A percentile compares a stretch with the other conserved stretches of the same genome.
Evolutionary conservation across 2,113 vertebrate species (phyloP).

Genomic region (Sinocyclocheilus anophthalmus): DNA sequence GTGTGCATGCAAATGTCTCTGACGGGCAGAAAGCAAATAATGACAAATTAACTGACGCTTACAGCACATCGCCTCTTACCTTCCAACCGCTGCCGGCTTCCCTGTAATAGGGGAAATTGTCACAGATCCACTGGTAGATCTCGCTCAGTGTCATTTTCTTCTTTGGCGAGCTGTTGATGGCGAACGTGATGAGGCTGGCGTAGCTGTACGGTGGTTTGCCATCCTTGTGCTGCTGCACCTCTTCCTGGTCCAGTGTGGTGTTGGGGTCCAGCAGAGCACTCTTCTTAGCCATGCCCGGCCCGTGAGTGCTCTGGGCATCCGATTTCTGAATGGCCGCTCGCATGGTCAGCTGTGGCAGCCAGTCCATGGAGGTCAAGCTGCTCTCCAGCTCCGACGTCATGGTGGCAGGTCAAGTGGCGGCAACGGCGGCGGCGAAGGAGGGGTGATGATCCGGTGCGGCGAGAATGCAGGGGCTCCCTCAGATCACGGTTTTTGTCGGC

Average conservation of each 20-base stretch:
- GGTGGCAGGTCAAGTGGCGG: constrained; percentile 64
- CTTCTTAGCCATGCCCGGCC: constrained; percentile 86
- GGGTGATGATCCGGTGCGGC: constrained; percentile 56
- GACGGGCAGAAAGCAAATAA: constrained; percentile 47
- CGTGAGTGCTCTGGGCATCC: constrained; percentile 83
- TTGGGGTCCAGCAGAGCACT: constrained; percentile 84
- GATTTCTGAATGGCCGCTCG: constrained; percentile 89
- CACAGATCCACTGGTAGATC: constrained; percentile 93
- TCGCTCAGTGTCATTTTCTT: constrained; percentile 94
- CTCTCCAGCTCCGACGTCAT: constrained; percentile 96
- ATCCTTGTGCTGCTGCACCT: constrained; percentile 90
- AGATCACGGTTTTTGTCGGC: constrained; percentile 66
- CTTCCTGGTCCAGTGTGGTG: constrained; percentile 90
- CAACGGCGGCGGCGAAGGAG: constrained; percentile 36
- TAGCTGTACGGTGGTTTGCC: constrained; percentile 93
- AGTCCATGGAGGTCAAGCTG: constrained; percentile 94
- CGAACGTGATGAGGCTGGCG: constrained; percentile 92
- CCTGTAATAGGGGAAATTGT: constrained; percentile 92
- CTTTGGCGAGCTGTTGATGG: constrained; percentile 93
- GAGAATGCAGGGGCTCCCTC: constrained; percentile 61
- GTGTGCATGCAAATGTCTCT: constrained; percentile 50
- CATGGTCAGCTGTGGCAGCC: constrained; percentile 92
- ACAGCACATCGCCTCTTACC: constrained; percentile 71
- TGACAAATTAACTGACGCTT: constrained; percentile 27
- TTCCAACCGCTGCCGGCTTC: constrained; percentile 94